Percentiles rank a stretch among this genome's conserved stretches.
These are phyloP conservation scores for Zophobas atratus DNA, from an alignment of 1,140 invertebrate species.

Conservation along the genomic window DNA sequence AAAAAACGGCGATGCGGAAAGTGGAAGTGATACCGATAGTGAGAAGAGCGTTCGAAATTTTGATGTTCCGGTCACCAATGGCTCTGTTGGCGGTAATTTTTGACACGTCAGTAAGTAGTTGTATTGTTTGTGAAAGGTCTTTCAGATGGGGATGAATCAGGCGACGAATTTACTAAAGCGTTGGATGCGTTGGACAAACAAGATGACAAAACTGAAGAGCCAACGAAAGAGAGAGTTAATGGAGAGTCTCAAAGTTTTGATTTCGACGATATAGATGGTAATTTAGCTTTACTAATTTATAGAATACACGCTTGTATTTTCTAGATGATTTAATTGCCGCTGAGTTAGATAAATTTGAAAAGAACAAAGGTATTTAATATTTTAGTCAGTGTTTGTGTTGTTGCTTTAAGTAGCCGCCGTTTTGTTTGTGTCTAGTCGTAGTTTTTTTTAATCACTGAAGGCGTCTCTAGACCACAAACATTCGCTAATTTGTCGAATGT, in stretches of 20 bases:
- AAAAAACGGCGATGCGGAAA: too few species aligned
- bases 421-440: too few species aligned
- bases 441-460: too few species aligned
- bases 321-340: neutral
- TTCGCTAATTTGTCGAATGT: neutral
- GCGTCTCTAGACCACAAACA: neutral
- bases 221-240: neutral
- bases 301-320: neutral
- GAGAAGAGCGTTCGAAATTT: too few species aligned
- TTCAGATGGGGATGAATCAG: neutral
- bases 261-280: constrained; percentile 9
- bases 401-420: too few species aligned
- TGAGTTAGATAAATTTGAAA: neutral
- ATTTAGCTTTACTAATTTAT: neutral
- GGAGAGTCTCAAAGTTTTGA: neutral
- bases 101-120: too few species aligned
- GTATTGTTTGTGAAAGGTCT: too few species aligned
- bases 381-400: neutral
- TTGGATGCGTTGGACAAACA: neutral
- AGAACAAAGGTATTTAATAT: constrained; percentile 1
- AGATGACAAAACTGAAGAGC: neutral
- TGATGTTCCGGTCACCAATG: too few species aligned
- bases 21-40: too few species aligned
- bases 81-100: too few species aligned
- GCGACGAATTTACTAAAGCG: neutral